These are phyloP conservation scores for Syngnathus acus DNA, from an alignment of 2,797 vertebrate species.

Conservation along the genomic window DNA sequence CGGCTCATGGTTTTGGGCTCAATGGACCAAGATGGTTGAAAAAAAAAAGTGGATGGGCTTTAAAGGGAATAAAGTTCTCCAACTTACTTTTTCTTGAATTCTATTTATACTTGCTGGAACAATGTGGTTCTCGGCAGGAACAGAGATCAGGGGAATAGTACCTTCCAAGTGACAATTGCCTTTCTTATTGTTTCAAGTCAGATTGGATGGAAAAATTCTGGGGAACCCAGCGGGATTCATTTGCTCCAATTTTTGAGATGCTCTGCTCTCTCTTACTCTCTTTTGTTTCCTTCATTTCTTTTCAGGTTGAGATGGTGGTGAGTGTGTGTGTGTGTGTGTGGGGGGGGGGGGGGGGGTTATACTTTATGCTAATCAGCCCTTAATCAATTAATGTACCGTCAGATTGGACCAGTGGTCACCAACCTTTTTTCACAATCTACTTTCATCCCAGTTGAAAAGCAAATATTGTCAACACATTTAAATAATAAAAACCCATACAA, in stretches of 20 bases:
- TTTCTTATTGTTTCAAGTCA: conserved; percentile 47
- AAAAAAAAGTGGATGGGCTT: conserved; percentile 55
- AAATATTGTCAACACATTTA: not conserved
- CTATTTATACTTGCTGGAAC: conserved; percentile 59
- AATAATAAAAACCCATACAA: not conserved
- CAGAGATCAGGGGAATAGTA: conserved; percentile 36
- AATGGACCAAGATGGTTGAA: conserved; percentile 49
- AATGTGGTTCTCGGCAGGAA: conserved; percentile 40
- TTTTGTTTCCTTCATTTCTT: conserved; percentile 2
- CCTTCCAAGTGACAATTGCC: conserved; percentile 47
- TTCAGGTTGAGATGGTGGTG: not conserved
- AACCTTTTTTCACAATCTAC: not conserved
- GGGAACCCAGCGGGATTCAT: conserved; percentile 12
- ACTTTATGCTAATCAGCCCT: not conserved
- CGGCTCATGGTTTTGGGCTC: conserved; percentile 52
- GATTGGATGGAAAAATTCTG: conserved; percentile 27
- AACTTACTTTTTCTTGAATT: conserved; percentile 55
- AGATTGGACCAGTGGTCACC: not conserved
- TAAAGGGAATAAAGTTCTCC: conserved; percentile 57
- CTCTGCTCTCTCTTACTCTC: conserved; percentile 9
- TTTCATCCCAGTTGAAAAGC: not conserved
- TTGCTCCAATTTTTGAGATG: conserved; percentile 10
- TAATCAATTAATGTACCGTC: not conserved
- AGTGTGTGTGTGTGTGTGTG: not conserved
- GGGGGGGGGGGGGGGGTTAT: too few species aligned